phyloP scores from a whole-genome alignment of 2,797 vertebrate species.

The Hippopotamyrus pictus region DNA sequence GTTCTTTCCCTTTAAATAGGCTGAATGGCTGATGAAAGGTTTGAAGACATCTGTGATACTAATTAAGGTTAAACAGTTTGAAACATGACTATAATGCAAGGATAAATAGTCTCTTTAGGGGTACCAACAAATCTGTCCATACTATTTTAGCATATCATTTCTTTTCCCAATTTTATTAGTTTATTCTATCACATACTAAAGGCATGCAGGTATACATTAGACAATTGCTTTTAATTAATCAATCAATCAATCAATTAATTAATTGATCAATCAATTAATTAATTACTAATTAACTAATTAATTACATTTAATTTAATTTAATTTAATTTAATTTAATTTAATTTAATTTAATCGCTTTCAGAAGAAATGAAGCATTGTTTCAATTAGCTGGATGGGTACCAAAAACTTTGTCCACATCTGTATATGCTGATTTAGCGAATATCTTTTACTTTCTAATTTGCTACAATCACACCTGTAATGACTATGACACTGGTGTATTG shows the following conservation, averaged over 20 bases:
- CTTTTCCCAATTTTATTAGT: not conserved
- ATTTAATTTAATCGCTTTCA: no score
- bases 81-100: not conserved
- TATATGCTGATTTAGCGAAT: not conserved
- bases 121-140: not conserved
- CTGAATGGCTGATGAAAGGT: not conserved
- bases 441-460: not conserved
- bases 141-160: not conserved
- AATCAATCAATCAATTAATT: no score
- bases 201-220: not conserved
- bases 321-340: no score
- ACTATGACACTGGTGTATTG: not conserved
- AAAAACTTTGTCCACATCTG: not conserved
- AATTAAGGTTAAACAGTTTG: not conserved
- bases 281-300: no score
- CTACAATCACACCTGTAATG: not conserved
- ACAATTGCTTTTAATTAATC: not conserved
- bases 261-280: no score
- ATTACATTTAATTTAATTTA: no score
- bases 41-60: not conserved
- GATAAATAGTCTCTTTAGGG: not conserved
- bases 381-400: not conserved
- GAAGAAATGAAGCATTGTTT: not conserved
- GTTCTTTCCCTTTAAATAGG: not conserved
- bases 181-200: not conserved